Conservation (phyloP, 2,113 vertebrate genomes). For the Anarrhichthys ocellatus region DNA sequence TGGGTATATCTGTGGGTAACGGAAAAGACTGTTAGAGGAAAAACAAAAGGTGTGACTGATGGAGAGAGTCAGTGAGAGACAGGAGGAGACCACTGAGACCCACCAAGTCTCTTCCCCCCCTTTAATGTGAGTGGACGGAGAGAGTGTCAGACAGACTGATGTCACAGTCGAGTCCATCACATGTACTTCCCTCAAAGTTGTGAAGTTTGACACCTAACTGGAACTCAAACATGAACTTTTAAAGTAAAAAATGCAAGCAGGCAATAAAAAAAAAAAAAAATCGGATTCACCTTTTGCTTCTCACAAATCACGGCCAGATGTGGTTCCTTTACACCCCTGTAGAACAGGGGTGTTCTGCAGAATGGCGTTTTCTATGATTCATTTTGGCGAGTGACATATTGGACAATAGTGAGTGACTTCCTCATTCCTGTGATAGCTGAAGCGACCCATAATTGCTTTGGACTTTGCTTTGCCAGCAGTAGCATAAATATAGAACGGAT, state of each 20-base stretch:
- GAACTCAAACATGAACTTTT: neutral
- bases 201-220: constrained; percentile 3
- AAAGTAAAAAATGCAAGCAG: neutral
- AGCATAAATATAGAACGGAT: neutral
- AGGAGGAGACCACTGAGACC: constrained; percentile 24
- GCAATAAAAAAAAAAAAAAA: neutral
- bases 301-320: neutral
- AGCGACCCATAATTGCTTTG: neutral
- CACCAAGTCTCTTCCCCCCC: constrained; percentile 21
- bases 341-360: neutral
- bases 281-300: neutral
- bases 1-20: neutral
- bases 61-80: constrained; percentile 31
- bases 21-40: neutral
- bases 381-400: neutral
- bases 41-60: constrained; percentile 9
- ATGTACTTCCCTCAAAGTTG: constrained; percentile 20
- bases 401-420: neutral
- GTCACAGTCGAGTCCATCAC: constrained; percentile 33
- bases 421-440: neutral
- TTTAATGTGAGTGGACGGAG: constrained; percentile 43
- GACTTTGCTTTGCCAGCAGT: neutral
- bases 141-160: constrained; percentile 48
- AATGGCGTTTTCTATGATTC: neutral
- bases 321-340: too few species aligned